These are phyloP conservation scores for Galerucella calmariensis DNA, from an alignment of 2,888 invertebrate species.

Conservation along the genomic window DNA sequence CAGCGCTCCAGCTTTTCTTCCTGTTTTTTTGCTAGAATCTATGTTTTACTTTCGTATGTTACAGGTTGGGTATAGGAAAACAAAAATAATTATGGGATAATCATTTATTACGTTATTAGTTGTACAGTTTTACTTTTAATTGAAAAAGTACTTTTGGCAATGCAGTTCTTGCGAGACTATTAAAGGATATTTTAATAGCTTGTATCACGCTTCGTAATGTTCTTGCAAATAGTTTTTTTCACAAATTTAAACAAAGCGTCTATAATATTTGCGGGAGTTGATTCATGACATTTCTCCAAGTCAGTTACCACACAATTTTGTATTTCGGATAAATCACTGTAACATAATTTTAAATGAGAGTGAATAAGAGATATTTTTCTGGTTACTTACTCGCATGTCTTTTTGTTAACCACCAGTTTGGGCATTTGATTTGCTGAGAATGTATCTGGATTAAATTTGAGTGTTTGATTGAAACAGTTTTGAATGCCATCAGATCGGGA, in stretches of 20 bases:
- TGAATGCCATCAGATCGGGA: conserved; percentile 70
- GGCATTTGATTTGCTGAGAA: conserved; percentile 66
- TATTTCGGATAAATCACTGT: conserved; percentile 68
- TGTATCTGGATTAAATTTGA: conserved; percentile 66
- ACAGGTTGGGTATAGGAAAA: too few relatives aligned
- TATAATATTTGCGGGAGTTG: conserved; percentile 81
- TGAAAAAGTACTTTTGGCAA: too few relatives aligned
- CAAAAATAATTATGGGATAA: too few relatives aligned
- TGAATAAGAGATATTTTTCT: conserved; percentile 53
- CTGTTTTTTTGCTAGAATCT: too few relatives aligned
- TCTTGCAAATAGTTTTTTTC: conserved; percentile 65
- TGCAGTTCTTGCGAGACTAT: too few relatives aligned
- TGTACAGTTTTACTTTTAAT: too few relatives aligned
- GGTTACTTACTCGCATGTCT: conserved; percentile 69
- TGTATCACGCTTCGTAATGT: conserved; percentile 39
- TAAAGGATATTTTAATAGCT: too few relatives aligned
- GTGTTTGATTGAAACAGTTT: conserved; percentile 73
- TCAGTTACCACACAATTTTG: conserved; percentile 70
- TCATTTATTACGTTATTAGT: too few relatives aligned
- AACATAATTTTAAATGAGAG: conserved; percentile 47
- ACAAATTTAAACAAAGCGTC: conserved; percentile 80
- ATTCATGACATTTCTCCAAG: conserved; percentile 74
- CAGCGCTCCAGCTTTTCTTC: too few relatives aligned
- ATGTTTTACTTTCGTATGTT: too few relatives aligned
- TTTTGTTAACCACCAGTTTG: conserved; percentile 70